Conservation (phyloP, 2,888 invertebrate species). For the Phragmatobia fuliginosa region DNA sequence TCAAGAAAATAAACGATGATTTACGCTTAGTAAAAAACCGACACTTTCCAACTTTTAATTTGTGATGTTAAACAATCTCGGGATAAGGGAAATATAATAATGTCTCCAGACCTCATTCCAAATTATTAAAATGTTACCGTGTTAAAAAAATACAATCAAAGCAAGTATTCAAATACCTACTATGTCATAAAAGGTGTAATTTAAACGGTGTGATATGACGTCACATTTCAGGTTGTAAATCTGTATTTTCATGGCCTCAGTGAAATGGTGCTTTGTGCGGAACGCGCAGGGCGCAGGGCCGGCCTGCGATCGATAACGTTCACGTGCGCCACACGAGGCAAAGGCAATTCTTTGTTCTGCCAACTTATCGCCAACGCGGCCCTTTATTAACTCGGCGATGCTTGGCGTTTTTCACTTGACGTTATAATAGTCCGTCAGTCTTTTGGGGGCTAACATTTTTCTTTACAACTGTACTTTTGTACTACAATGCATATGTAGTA, state of each 20-base stretch:
- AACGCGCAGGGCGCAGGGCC: conserved; percentile 60
- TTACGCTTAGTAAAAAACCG: too few species aligned
- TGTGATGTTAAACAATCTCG: too few species aligned
- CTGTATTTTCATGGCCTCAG: conserved; percentile 36
- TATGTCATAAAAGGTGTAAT: background rate
- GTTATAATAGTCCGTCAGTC: background rate
- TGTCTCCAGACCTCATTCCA: too few species aligned
- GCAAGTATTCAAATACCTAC: background rate
- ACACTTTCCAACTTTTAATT: too few species aligned
- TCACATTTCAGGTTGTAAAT: background rate
- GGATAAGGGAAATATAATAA: too few species aligned
- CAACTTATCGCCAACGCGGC: conserved; percentile 55
- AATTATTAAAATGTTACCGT: too few species aligned
- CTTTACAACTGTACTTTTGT: background rate
- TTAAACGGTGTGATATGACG: background rate
- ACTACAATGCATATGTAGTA: background rate
- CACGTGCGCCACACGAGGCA: conserved; percentile 59
- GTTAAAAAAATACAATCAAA: too few species aligned
- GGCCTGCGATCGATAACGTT: conserved; percentile 58
- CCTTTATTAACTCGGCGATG: conserved; percentile 59
- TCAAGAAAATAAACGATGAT: too few species aligned
- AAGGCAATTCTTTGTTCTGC: conserved; percentile 62
- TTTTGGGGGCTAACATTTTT: background rate
- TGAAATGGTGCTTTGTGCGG: conserved; percentile 56
- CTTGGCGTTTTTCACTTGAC: conserved; percentile 18